Evolutionary conservation across 2,113 vertebrate species (phyloP).

Genomic region (Heptranchias perlo): DNA sequence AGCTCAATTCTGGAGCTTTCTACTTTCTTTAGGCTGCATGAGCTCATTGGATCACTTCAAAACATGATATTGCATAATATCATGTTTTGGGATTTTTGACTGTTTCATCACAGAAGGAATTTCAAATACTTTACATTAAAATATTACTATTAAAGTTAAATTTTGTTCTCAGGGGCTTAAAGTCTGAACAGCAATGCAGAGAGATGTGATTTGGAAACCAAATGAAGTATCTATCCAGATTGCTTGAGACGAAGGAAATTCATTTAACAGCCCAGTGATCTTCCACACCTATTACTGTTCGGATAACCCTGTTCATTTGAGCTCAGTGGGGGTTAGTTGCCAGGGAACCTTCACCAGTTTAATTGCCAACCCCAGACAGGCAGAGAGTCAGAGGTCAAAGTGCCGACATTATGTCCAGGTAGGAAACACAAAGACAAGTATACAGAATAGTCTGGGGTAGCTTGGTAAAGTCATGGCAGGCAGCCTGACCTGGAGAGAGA

Average conservation of each 20-base stretch:
- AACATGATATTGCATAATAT: background rate
- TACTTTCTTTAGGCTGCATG: background rate
- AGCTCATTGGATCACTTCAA: too few species aligned
- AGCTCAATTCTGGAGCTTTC: background rate
- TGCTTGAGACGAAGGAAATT: background rate
- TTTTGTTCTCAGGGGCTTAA: background rate
- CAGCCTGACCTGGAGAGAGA: background rate
- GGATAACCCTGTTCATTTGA: background rate
- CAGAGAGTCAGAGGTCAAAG: background rate
- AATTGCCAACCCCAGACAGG: background rate
- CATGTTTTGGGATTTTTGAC: background rate
- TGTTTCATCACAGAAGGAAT: background rate
- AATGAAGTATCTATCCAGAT: background rate
- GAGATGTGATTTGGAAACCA: background rate
- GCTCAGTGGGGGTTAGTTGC: background rate
- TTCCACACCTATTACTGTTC: background rate
- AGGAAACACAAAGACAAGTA: background rate
- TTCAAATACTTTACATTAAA: background rate
- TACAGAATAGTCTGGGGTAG: background rate
- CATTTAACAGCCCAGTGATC: background rate
- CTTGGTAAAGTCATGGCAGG: background rate
- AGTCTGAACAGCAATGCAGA: background rate
- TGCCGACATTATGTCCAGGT: background rate
- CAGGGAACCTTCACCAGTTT: background rate
- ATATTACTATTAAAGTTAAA: background rate